phyloP scores from a whole-genome alignment of 2,888 invertebrate species.

The Tipula lateralis region DNA sequence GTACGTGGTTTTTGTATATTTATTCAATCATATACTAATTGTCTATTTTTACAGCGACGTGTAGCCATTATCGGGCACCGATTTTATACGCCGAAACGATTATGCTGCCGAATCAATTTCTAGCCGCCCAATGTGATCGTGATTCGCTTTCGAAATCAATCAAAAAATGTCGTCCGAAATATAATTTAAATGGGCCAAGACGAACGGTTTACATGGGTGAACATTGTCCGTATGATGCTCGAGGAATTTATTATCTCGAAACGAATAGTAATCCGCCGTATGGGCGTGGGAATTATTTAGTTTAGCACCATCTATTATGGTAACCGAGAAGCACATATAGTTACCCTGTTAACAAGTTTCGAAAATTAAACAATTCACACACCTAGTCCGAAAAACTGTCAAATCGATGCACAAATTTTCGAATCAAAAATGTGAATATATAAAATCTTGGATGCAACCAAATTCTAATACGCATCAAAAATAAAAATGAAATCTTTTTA shows the following conservation, averaged over 20 bases:
- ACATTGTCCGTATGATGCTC: slow-evolving; percentile 39
- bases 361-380: slow-evolving; percentile 28
- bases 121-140: slow-evolving; percentile 41
- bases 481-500: slow-evolving; percentile 24
- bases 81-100: slow-evolving; percentile 46
- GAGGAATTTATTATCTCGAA: slow-evolving; percentile 42
- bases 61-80: slow-evolving; percentile 47
- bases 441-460: not conserved
- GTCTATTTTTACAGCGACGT: slow-evolving; percentile 38
- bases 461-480: slow-evolving; percentile 29
- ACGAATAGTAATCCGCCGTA: slow-evolving; percentile 45
- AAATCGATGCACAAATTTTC: not conserved
- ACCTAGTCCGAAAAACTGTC: not conserved
- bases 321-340: not conserved
- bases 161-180: slow-evolving; percentile 30
- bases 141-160: slow-evolving; percentile 34
- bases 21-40: not conserved
- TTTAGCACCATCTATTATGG: not conserved
- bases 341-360: slow-evolving; percentile 20
- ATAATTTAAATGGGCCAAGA: slow-evolving; percentile 30
- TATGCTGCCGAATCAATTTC: slow-evolving; percentile 42
- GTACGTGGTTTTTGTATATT: slow-evolving; percentile 36
- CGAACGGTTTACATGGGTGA: slow-evolving; percentile 45
- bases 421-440: not conserved
- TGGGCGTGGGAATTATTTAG: slow-evolving; percentile 36